phyloP scores from a whole-genome alignment of 2,797 vertebrate species.

The Rachycentron canadum region DNA sequence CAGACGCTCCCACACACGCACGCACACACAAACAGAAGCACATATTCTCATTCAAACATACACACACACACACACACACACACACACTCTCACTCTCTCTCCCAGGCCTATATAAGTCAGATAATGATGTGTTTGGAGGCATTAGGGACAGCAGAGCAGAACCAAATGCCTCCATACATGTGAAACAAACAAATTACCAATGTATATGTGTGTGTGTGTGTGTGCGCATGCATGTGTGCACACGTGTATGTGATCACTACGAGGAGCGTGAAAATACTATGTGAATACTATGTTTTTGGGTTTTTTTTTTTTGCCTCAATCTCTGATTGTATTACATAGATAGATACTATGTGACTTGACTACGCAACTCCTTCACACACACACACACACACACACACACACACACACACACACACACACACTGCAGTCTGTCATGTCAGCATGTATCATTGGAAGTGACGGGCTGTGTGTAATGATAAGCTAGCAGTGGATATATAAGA shows the following conservation, averaged over 20 bases:
- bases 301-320: conserved; percentile 73
- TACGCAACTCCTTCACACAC: conserved; percentile 16
- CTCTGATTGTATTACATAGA: conserved; percentile 71
- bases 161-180: conserved; percentile 80
- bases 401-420: conserved; percentile 37
- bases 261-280: conserved; percentile 50
- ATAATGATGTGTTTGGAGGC: conserved; percentile 84
- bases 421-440: conserved; percentile 51
- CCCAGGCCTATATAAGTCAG: conserved; percentile 78
- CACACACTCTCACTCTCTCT: conserved; percentile 54
- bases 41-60: conserved; percentile 18
- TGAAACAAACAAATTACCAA: conserved; percentile 81
- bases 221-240: conserved; percentile 18
- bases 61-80: conserved; percentile 27
- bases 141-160: conserved; percentile 80
- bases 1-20: background rate
- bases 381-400: conserved; percentile 13
- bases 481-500: conserved; percentile 48
- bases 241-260: conserved; percentile 29
- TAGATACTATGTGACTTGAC: conserved; percentile 70
- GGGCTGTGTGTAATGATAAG: conserved; percentile 67
- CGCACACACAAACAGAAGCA: conserved; percentile 23
- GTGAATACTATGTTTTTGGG: too few species aligned
- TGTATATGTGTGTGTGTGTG: conserved; percentile 32
- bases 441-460: conserved; percentile 71